Percentiles rank a stretch among this genome's conserved stretches.
These are phyloP conservation scores for Laspeyria flexula DNA, from an alignment of 2,888 invertebrate genomes.

Conservation along the genomic window DNA sequence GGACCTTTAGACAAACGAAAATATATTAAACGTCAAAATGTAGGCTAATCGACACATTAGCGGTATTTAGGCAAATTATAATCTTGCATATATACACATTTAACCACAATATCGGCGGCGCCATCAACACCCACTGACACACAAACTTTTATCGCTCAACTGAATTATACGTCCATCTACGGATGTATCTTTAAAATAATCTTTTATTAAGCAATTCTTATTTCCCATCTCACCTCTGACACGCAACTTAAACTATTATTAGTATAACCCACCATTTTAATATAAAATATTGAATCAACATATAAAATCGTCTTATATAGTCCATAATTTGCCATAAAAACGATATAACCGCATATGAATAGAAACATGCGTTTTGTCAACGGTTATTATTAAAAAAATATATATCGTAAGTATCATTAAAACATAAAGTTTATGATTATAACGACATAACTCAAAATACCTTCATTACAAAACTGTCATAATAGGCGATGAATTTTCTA, in stretches of 20 bases:
- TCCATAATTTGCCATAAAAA: slow-evolving; percentile 53
- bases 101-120: slow-evolving; percentile 31
- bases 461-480: slow-evolving; percentile 58
- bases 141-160: neutral
- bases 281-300: slow-evolving; percentile 48
- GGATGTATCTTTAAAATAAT: too few relatives aligned
- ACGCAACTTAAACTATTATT: slow-evolving; percentile 27
- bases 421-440: slow-evolving; percentile 55
- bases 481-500: slow-evolving; percentile 56
- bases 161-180: slow-evolving; percentile 9
- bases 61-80: slow-evolving; percentile 25
- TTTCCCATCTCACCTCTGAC: slow-evolving; percentile 21
- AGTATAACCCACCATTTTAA: slow-evolving; percentile 28
- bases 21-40: slow-evolving; percentile 8
- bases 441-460: slow-evolving; percentile 54
- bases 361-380: slow-evolving; percentile 55
- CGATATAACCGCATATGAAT: slow-evolving; percentile 44
- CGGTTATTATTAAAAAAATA: slow-evolving; percentile 44
- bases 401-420: slow-evolving; percentile 42
- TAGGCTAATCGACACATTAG: slow-evolving; percentile 24
- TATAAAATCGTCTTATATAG: slow-evolving; percentile 38
- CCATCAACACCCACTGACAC: slow-evolving; percentile 33
- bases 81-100: slow-evolving; percentile 19
- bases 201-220: slow-evolving; percentile 29
- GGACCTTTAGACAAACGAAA: neutral